These are phyloP conservation scores for Drosophila athabasca DNA, from an alignment of 1,140 invertebrate species.

Conservation along the genomic window DNA sequence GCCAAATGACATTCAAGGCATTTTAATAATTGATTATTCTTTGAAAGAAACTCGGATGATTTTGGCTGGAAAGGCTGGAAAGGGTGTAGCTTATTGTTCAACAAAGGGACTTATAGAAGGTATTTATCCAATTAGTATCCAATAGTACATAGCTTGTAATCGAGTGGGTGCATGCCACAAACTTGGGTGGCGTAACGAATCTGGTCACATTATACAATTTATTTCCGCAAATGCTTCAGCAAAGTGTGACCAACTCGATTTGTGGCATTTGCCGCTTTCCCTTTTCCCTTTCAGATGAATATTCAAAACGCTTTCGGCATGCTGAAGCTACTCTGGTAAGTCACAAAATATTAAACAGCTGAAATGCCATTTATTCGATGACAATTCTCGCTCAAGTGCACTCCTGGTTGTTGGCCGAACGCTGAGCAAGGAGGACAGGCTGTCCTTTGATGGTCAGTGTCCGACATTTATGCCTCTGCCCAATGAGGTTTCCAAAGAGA, in stretches of 20 bases:
- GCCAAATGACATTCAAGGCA: constrained; percentile 1
- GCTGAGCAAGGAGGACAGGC: not conserved
- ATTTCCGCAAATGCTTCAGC: not conserved
- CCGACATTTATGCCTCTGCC: not conserved
- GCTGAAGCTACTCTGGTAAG: not conserved
- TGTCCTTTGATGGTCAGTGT: constrained; percentile 8
- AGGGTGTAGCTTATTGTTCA: not conserved
- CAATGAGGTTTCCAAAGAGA: not conserved
- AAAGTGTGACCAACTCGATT: constrained; percentile 12
- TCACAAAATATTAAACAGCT: no score
- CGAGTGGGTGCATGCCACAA: not conserved
- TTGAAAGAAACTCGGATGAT: no score
- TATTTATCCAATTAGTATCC: not conserved
- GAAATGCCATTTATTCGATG: not conserved
- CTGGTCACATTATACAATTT: not conserved
- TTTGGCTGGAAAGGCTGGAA: no score
- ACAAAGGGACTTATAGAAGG: no score
- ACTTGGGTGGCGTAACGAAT: not conserved
- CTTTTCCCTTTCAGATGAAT: not conserved
- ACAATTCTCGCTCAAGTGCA: not conserved
- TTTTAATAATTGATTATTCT: constrained; percentile 44
- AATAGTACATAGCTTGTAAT: not conserved
- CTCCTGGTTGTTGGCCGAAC: not conserved
- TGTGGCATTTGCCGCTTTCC: not conserved
- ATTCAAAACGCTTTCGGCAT: not conserved